Percentiles rank a stretch among this genome's conserved stretches.
Conservation (phyloP, 2,888 invertebrate genomes). For the Leucoma salicis region DNA sequence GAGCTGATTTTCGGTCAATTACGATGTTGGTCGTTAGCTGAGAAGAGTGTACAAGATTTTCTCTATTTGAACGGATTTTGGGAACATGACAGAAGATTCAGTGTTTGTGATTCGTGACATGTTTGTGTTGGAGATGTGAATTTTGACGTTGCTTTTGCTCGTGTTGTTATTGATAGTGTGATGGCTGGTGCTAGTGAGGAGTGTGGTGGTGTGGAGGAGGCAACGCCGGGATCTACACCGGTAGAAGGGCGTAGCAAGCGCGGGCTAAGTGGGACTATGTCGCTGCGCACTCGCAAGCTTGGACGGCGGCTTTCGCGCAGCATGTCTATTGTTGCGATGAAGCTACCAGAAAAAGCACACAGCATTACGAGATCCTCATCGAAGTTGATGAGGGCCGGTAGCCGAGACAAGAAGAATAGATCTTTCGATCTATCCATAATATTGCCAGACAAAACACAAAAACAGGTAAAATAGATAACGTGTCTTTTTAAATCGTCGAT, state of each 20-base stretch:
- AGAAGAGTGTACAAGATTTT: slow-evolving; percentile 56
- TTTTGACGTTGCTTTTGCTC: slow-evolving; percentile 53
- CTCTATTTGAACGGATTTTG: slow-evolving; percentile 38
- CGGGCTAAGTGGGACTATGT: slow-evolving; percentile 75
- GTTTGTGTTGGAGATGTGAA: slow-evolving; percentile 66
- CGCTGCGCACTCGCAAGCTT: slow-evolving; percentile 72
- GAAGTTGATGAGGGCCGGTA: slow-evolving; percentile 80
- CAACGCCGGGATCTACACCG: slow-evolving; percentile 29
- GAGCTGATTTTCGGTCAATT: slow-evolving; percentile 54
- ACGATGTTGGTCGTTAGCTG: slow-evolving; percentile 64
- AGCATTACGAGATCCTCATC: slow-evolving; percentile 83
- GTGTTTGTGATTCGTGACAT: slow-evolving; percentile 55
- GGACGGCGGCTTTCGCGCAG: slow-evolving; percentile 79
- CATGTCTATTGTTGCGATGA: slow-evolving; percentile 80
- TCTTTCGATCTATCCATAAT: slow-evolving; percentile 84
- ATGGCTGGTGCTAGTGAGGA: slow-evolving; percentile 76
- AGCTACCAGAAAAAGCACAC: slow-evolving; percentile 82
- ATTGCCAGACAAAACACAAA: slow-evolving; percentile 85
- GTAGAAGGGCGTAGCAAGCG: slow-evolving; percentile 57
- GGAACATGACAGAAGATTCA: slow-evolving; percentile 53
- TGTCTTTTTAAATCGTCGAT: slow-evolving; percentile 2
- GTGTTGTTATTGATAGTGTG: slow-evolving; percentile 55
- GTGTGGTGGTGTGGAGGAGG: slow-evolving; percentile 55
- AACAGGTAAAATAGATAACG: slow-evolving; percentile 73
- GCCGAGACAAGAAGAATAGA: slow-evolving; percentile 81